phyloP scores from a whole-genome alignment of 2,113 vertebrate genomes.

The Sturnus vulgaris region DNA sequence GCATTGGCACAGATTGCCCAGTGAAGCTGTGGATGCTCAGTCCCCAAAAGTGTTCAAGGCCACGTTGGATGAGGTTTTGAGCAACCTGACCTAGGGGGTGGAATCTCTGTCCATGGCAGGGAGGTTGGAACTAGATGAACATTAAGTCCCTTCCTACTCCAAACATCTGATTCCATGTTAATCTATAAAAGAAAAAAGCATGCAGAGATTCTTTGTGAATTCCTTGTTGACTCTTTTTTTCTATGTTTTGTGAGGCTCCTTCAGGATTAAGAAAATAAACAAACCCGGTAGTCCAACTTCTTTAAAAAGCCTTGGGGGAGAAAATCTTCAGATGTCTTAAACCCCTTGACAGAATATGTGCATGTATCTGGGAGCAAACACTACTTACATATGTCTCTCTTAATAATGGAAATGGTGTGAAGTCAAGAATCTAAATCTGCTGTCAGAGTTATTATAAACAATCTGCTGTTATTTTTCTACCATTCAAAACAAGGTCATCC shows the following conservation, averaged over 20 bases:
- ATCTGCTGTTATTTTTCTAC: slow-evolving; percentile 16
- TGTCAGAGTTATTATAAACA: slow-evolving; percentile 27
- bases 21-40: neutral
- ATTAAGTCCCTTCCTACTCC: neutral
- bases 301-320: neutral
- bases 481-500: slow-evolving; percentile 7
- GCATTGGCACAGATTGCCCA: neutral
- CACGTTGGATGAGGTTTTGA: neutral
- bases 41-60: neutral
- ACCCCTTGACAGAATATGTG: neutral
- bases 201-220: neutral
- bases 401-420: slow-evolving; percentile 25
- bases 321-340: neutral
- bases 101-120: neutral
- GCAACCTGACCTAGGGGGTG: neutral
- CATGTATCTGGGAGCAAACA: neutral
- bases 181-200: neutral
- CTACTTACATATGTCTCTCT: neutral
- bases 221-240: too few relatives aligned
- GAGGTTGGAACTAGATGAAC: neutral
- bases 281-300: neutral
- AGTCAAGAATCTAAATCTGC: neutral
- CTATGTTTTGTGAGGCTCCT: neutral
- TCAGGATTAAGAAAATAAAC: neutral
- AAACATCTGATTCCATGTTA: neutral